Evolutionary conservation across 2,797 vertebrate genomes (phyloP).

Genomic region (Alca torda): DNA sequence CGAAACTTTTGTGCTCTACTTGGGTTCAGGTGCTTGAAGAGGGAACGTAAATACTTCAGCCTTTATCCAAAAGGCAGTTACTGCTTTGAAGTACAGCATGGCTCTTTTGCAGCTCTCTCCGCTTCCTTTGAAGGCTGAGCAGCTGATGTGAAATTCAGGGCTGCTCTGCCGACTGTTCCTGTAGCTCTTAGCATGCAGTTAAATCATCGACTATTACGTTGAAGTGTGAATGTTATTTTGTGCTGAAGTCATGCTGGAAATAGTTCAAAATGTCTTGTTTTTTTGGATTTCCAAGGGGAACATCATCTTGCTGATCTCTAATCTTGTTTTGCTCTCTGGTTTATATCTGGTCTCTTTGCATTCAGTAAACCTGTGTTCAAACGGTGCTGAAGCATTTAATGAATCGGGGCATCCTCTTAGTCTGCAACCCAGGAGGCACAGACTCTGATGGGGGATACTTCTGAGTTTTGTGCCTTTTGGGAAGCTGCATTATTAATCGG

Average conservation of each 20-base stretch:
- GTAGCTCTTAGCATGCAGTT: not conserved
- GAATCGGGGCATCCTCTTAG: not conserved
- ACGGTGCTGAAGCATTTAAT: not conserved
- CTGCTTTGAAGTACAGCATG: not conserved
- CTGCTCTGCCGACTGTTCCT: not conserved
- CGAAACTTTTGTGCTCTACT: not conserved
- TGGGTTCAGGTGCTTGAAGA: not conserved
- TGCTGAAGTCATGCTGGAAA: slow-evolving; percentile 10
- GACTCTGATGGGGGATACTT: not conserved
- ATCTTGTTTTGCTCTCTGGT: not conserved
- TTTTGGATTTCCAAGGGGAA: not conserved
- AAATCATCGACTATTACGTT: not conserved
- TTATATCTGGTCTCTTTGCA: not conserved
- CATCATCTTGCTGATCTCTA: not conserved
- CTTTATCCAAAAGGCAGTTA: not conserved
- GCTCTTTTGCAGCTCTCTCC: not conserved
- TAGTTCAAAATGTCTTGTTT: not conserved
- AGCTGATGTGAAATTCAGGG: not conserved
- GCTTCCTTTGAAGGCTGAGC: not conserved
- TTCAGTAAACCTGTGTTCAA: not conserved
- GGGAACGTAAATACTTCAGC: not conserved
- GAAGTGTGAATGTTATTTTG: not conserved
- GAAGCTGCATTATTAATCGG: not conserved
- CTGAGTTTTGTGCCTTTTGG: not conserved
- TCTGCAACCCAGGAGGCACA: not conserved